Evolutionary conservation across 1,140 invertebrate genomes (phyloP).

Genomic region (Drosophila elegans): DNA sequence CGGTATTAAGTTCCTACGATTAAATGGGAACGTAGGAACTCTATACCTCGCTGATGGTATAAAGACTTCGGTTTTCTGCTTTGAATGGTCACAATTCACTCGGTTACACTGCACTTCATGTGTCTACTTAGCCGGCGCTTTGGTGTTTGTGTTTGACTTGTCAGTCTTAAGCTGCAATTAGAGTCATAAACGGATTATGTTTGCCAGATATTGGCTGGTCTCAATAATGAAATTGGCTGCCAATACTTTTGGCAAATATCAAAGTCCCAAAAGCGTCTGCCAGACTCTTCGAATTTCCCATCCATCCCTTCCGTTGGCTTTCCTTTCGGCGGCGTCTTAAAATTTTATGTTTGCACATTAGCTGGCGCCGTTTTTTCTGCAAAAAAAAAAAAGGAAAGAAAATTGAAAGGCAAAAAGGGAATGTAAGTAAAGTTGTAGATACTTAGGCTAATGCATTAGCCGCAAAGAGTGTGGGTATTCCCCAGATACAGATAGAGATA

Average conservation of each 20-base stretch:
- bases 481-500: conserved; percentile 27
- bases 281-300: conserved; percentile 15
- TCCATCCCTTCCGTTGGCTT: conserved; percentile 19
- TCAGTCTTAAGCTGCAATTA: conserved; percentile 77
- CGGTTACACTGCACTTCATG: conserved; percentile 43
- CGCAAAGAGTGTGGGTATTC: conserved; percentile 41
- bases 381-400: conserved; percentile 10
- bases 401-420: conserved; percentile 15
- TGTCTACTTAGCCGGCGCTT: conserved; percentile 58
- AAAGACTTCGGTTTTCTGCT: conserved; percentile 64
- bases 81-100: conserved; percentile 26
- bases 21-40: conserved; percentile 82
- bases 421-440: conserved; percentile 46
- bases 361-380: conserved; percentile 49
- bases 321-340: conserved; percentile 69
- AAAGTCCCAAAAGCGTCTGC: conserved; percentile 39
- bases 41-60: conserved; percentile 85
- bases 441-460: conserved; percentile 64
- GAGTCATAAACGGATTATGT: conserved; percentile 77
- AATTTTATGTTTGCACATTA: conserved; percentile 82
- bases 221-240: conserved; percentile 61
- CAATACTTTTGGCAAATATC: conserved; percentile 58
- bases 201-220: conserved; percentile 41
- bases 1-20: conserved; percentile 85
- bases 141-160: conserved; percentile 57